Evolutionary conservation across 2,888 invertebrate species (phyloP).

Genomic region (Pseudolycoriella hygida): DNA sequence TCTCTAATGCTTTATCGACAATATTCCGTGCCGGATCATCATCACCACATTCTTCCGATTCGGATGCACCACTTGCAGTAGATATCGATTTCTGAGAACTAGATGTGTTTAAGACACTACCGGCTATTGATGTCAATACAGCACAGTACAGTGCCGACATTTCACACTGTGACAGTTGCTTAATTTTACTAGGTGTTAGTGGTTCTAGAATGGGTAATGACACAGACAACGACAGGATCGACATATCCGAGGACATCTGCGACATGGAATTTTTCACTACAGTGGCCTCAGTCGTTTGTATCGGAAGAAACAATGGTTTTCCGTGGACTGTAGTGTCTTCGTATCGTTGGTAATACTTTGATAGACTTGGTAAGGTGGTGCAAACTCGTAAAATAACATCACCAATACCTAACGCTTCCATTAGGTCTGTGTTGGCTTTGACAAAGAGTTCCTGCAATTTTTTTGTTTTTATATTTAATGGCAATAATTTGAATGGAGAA

Average conservation of each 20-base stretch:
- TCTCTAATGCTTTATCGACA: constrained; percentile 75
- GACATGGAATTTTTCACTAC: constrained; percentile 50
- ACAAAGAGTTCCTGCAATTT: constrained; percentile 50
- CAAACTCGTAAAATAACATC: constrained; percentile 69
- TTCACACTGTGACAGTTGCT: constrained; percentile 63
- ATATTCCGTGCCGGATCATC: constrained; percentile 67
- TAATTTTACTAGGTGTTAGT: constrained; percentile 63
- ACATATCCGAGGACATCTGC: constrained; percentile 67
- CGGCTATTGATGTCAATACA: constrained; percentile 48
- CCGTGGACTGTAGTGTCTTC: constrained; percentile 34
- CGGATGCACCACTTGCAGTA: constrained; percentile 14
- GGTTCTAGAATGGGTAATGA: constrained; percentile 80
- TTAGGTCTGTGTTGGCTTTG: constrained; percentile 54
- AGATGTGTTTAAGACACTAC: constrained; percentile 39
- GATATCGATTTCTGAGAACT: constrained; percentile 37
- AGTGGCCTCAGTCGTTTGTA: constrained; percentile 54
- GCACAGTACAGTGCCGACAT: constrained; percentile 71
- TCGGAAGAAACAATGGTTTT: constrained; percentile 46
- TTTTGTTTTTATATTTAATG: background rate
- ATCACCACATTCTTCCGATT: constrained; percentile 53
- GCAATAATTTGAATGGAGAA: background rate
- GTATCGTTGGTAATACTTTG: constrained; percentile 36
- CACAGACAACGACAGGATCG: constrained; percentile 59
- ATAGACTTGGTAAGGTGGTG: constrained; percentile 47
- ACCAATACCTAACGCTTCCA: constrained; percentile 69